A percentile compares a stretch with the other conserved stretches of the same genome.
Evolutionary conservation across 1,140 invertebrate species (phyloP).

Genomic region (Lysiphlebus fabarum): DNA sequence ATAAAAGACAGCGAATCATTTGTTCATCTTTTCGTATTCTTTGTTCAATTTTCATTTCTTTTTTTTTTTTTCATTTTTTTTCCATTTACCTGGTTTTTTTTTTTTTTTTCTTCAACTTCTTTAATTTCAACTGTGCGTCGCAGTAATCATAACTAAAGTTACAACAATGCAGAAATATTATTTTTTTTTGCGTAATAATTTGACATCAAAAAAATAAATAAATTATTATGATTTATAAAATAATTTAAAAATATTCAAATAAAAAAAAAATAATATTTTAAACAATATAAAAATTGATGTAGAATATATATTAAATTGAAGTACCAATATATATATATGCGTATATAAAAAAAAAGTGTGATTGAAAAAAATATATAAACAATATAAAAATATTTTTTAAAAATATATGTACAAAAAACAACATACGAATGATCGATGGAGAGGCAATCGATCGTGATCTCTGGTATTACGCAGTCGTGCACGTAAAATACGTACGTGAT

Average conservation of each 20-base stretch:
- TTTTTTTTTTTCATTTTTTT: slow-evolving; percentile 14
- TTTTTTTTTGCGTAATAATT: no score
- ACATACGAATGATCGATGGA: slow-evolving; percentile 28
- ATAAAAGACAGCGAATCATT: slow-evolving; percentile 52
- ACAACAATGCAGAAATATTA: not conserved
- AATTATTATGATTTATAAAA: no score
- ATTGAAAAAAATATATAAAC: slow-evolving; percentile 13
- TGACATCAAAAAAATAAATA: no score
- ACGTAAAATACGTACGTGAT: slow-evolving; percentile 39
- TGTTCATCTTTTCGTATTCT: slow-evolving; percentile 32
- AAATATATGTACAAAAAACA: slow-evolving; percentile 24
- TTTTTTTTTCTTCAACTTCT: slow-evolving; percentile 7
- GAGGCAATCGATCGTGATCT: slow-evolving; percentile 38
- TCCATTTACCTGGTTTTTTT: not conserved
- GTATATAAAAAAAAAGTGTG: slow-evolving; percentile 11
- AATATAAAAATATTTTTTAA: slow-evolving; percentile 15
- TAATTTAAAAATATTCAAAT: no score
- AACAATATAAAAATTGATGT: no score
- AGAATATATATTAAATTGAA: no score
- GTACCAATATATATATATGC: no score
- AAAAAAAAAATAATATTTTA: no score
- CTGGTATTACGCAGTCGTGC: slow-evolving; percentile 51
- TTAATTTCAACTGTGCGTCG: not conserved
- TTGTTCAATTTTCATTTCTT: slow-evolving; percentile 31
- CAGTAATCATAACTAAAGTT: not conserved